Percentiles rank a stretch among this genome's conserved stretches.
These are phyloP conservation scores for Pogoniulus pusillus DNA, from an alignment of 2,797 vertebrate genomes.

Conservation along the genomic window DNA sequence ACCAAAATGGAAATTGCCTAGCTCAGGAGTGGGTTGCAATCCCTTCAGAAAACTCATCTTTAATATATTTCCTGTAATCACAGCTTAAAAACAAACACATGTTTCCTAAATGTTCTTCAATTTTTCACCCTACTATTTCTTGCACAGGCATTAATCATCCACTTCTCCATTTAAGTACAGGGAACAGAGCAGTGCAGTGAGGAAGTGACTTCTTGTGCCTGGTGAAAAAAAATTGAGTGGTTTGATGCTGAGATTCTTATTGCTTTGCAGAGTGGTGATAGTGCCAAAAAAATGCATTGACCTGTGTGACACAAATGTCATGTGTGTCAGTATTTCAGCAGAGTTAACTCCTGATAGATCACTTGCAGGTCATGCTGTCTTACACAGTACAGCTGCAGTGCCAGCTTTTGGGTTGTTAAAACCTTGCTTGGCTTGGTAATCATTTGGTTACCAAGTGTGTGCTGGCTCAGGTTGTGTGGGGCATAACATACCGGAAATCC, in stretches of 20 bases:
- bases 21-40: not conserved
- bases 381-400: not conserved
- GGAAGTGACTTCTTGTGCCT: not conserved
- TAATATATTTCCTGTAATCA: conserved; percentile 28
- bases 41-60: conserved; percentile 19
- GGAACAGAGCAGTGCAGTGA: not conserved
- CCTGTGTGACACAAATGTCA: not conserved
- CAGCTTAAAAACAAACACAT: not conserved
- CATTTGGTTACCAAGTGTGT: not conserved
- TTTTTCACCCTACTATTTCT: conserved; percentile 34
- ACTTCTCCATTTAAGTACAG: not conserved
- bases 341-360: not conserved
- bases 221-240: not conserved
- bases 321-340: not conserved
- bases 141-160: conserved; percentile 8
- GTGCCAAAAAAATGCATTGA: not conserved
- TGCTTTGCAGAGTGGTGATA: not conserved
- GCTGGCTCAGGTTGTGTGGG: not conserved
- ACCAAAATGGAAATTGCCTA: not conserved
- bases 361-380: not conserved
- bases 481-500: not conserved
- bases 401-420: not conserved
- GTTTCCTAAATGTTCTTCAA: not conserved
- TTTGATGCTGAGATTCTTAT: not conserved
- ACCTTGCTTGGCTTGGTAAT: not conserved